Evolutionary conservation across 2,113 vertebrate genomes (phyloP).

Genomic region (Hydropotes inermis): DNA sequence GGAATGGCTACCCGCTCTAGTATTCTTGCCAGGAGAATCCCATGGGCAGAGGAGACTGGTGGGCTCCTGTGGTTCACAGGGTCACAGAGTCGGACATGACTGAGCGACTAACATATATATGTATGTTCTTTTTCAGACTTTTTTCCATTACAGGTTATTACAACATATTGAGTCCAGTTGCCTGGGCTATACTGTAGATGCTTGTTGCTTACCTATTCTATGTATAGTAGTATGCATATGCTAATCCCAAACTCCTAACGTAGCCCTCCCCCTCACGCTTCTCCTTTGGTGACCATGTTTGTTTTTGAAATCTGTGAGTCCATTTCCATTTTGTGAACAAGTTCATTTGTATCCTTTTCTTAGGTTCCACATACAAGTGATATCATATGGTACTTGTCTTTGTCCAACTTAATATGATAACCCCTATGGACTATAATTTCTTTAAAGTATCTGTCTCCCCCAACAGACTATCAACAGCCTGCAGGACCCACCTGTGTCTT

Average conservation of each 20-base stretch:
- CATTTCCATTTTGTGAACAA: neutral
- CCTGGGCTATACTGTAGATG: neutral
- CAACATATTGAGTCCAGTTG: neutral
- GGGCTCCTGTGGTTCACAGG: neutral
- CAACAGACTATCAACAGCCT: neutral
- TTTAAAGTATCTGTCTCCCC: neutral
- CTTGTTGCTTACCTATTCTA: neutral
- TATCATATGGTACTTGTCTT: neutral
- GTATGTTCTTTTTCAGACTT: neutral
- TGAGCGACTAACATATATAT: fast-evolving
- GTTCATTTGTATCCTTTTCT: neutral
- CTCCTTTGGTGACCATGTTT: neutral
- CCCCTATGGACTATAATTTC: neutral
- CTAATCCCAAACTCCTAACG: neutral
- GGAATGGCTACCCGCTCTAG: neutral
- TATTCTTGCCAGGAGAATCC: neutral
- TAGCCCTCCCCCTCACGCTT: neutral
- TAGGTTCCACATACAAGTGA: neutral
- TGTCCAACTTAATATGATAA: neutral
- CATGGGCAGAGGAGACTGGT: neutral
- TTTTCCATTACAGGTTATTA: neutral
- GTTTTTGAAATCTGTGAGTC: neutral
- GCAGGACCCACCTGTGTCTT: neutral
- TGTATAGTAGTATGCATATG: neutral
- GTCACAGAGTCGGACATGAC: neutral